Evolutionary conservation across 2,113 vertebrate genomes (phyloP), one percentile per base, ranked within the genome.

Genomic region (Gobius niger): DNA sequence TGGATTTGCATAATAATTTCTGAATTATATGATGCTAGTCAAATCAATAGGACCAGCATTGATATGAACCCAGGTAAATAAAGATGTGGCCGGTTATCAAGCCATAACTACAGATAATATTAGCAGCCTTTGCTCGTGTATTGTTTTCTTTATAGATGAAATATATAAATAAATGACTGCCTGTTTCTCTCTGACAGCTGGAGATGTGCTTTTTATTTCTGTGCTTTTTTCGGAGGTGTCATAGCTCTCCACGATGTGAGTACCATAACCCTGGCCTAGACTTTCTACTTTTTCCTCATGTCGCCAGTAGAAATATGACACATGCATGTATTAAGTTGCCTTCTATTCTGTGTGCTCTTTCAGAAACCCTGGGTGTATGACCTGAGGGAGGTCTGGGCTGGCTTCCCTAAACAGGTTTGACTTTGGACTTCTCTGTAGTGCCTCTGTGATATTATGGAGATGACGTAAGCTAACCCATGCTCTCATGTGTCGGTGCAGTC

Each of bases 351-450:
- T 44, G 49, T 50, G 49, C 66, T 18, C 7, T 12, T 89, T 53
- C 85, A 99, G 97, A 99, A 99, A 93, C 95, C 96, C 1, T 99
- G 97, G 97, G 84, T 95, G 62, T 94, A 97, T 77, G 92, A 97
- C 85, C 90, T 96, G 1, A 94, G 85, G 86, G 91, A 95, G 63
- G 93, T 96, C 56, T 99, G 96, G 96, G 91, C 85, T 42, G 94
- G 86, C 69, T 99, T 96, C 67, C 97, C 97, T 0, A 96, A 91
- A 78, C 97, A 99, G 81, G 96, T 96, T 83, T 87, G 52, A 7
- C 5, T 46, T 78, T 52, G 75, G 44, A 72, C 59, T 49, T 9
- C 15, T 42, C 7, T 52, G n/a, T 18, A 15, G 40, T 11, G 47
- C 19, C 15, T 9, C 59, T 44, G 2, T 52, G 47, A 11, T 11